Base-by-base conservation (phyloP, 2,113 vertebrate species). In the Aepyceros melampus region DNA sequence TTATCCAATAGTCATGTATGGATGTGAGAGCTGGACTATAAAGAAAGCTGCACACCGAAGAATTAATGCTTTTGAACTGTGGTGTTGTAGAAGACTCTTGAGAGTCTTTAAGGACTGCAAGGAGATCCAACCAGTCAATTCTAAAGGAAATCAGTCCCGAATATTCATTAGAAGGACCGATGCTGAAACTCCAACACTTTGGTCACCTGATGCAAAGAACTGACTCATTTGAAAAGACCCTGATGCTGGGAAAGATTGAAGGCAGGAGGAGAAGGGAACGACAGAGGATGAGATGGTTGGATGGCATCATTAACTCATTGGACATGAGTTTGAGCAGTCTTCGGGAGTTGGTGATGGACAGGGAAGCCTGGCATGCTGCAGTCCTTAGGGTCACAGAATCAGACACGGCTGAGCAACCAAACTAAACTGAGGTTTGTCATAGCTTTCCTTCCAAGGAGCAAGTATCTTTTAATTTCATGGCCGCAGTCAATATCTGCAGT, bases 401-500 rank as follows among this genome's bases (percentile, higher is more conserved):
- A 64, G 33, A 60, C 58, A 64, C 0, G 16, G 33, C 62, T 4
- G 33, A 64, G 16, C 0, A 31, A n/a, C 62, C 33, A 17, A n/a
- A 19, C 33, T n/a, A 33, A 64, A n/a, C 62, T 64, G 62, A 64
- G 16, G 16, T 64, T 64, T 17, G 33, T 67, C 62, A 67, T 19
- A 67, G 62, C 62, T 67, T 67, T n/a, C 33, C 16, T n/a, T n/a
- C 62, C 16, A 67, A 67, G 33, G 62, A n/a, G 33, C 33, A 67
- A 67, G 33, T 17, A 2, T n/a, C 33, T n/a, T n/a, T 64, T 67
- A 67, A n/a, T 67, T 19, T 64, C 7, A 67, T 67, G 62, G 16
- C 62, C 0, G 14, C 16, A 67, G 16, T 67, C 62, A 19, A n/a
- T 8, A 67, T 67, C 62, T 67, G 62, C 62, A 67, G 33, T 67